Percentiles rank a stretch among this genome's conserved stretches.
phyloP scores from a whole-genome alignment of 1,140 invertebrate species.

The Augochlora pura region DNA sequence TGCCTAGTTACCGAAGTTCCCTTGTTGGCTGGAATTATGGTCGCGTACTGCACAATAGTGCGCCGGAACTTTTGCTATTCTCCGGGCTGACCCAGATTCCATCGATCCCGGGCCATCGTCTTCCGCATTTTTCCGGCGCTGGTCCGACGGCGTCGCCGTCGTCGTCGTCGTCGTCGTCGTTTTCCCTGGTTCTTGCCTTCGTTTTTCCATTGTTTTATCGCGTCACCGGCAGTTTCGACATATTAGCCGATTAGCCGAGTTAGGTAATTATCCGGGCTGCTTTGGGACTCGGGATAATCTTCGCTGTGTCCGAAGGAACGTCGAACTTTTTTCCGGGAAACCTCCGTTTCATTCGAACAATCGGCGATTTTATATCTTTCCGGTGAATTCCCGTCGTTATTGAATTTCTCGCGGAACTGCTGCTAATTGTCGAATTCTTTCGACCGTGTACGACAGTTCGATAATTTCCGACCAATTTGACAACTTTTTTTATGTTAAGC shows the following conservation, averaged over 20 bases:
- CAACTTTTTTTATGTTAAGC: too few relatives aligned
- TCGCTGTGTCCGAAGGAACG: neutral
- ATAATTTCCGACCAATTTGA: too few relatives aligned
- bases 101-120: neutral
- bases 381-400: too few relatives aligned
- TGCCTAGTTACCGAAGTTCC: constrained; percentile 32
- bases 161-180: neutral
- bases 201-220: constrained; percentile 22
- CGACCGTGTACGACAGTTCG: too few relatives aligned
- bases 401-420: too few relatives aligned
- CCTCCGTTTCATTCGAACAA: too few relatives aligned
- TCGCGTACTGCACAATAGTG: constrained; percentile 28
- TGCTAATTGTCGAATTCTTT: too few relatives aligned
- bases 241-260: constrained; percentile 4
- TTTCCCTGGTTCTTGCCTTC: neutral
- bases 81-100: constrained; percentile 46
- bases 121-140: constrained; percentile 30
- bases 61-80: constrained; percentile 48
- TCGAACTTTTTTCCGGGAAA: too few relatives aligned
- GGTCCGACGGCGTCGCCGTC: neutral
- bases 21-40: constrained; percentile 45
- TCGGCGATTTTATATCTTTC: too few relatives aligned
- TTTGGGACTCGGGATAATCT: neutral
- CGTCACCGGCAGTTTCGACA: neutral
- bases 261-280: constrained; percentile 4